phyloP scores from a whole-genome alignment of 2,888 invertebrate genomes.

The Tenthredo distinguenda region DNA sequence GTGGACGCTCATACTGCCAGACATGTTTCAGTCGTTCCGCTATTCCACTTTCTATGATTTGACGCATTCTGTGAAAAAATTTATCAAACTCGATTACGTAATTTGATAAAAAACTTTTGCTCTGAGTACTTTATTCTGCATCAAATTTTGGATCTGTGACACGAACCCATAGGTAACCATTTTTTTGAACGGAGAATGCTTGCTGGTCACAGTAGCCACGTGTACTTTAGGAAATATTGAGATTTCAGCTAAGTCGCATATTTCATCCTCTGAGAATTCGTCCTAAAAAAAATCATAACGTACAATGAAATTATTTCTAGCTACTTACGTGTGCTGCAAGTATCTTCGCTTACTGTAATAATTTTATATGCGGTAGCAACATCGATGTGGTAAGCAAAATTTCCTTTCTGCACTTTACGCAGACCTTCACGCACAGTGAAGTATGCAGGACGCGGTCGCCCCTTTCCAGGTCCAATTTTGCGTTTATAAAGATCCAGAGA shows the following conservation, averaged over 20 bases:
- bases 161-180: slow-evolving; percentile 70
- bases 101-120: neutral
- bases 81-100: neutral
- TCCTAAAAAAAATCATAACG: slow-evolving; percentile 66
- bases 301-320: neutral
- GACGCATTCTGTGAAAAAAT: slow-evolving; percentile 60
- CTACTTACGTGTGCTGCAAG: neutral
- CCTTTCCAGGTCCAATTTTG: slow-evolving; percentile 78
- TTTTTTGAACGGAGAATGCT: slow-evolving; percentile 70
- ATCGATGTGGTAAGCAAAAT: slow-evolving; percentile 86
- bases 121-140: neutral
- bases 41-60: slow-evolving; percentile 66
- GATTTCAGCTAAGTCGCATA: slow-evolving; percentile 84
- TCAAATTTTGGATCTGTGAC: neutral
- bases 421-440: slow-evolving; percentile 81
- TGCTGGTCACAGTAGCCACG: slow-evolving; percentile 64
- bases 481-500: slow-evolving; percentile 81
- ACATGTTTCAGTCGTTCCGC: slow-evolving; percentile 60
- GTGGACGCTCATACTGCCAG: slow-evolving; percentile 66
- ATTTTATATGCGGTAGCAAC: slow-evolving; percentile 85
- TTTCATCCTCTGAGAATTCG: slow-evolving; percentile 83
- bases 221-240: slow-evolving; percentile 63
- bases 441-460: slow-evolving; percentile 65
- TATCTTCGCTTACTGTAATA: slow-evolving; percentile 77
- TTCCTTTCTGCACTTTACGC: slow-evolving; percentile 82